Evolutionary conservation across 2,888 invertebrate genomes (phyloP), one percentile per base, ranked within the genome.

Genomic region (Syrphus vitripennis): DNA sequence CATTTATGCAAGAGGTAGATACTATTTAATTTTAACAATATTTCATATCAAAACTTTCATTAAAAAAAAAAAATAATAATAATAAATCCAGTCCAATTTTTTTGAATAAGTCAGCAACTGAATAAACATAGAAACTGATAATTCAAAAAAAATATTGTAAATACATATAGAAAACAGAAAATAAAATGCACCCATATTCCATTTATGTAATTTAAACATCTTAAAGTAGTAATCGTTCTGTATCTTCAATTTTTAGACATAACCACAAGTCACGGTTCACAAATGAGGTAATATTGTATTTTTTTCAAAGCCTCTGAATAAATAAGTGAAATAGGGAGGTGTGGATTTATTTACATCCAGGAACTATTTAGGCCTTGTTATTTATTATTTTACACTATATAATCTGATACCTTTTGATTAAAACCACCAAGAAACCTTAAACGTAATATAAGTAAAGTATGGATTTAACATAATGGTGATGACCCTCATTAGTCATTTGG

Each of bases 381-480:
- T n/a, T 55, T 2, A 4, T 48, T 48, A 12, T 48, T 24, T 12
- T 2, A 19, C 19, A 19, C 14, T 16, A 16, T 55, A 10, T 16
- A 9, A 61, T n/a, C 26, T 16, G 40, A 61, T 61, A 29, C 14
- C 3, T 61, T 26, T 26, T 6, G 12, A 1, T 26, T 4, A 0
- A 10, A 40, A 61, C 26, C 37, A 4, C 26, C 3, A 3, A 14
- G 6, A 29, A 65, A 29, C 24, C 24, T 31, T 50, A 37, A 72
- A 7, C 21, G n/a, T n/a, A n/a, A n/a, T n/a, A n/a, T n/a, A n/a
- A 16, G 19, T 50, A 72, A 72, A 72, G 72, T 50, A 14, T 19
- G 6, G 72, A 16, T 16, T 31, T 37, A 34, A 45, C 14, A 26
- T 72, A 61, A 55, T 14, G 19, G 1, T 3, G 4, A 61, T 71